Base-by-base conservation (phyloP, 1,140 invertebrate genomes). In the Steinernema feltiae region DNA sequence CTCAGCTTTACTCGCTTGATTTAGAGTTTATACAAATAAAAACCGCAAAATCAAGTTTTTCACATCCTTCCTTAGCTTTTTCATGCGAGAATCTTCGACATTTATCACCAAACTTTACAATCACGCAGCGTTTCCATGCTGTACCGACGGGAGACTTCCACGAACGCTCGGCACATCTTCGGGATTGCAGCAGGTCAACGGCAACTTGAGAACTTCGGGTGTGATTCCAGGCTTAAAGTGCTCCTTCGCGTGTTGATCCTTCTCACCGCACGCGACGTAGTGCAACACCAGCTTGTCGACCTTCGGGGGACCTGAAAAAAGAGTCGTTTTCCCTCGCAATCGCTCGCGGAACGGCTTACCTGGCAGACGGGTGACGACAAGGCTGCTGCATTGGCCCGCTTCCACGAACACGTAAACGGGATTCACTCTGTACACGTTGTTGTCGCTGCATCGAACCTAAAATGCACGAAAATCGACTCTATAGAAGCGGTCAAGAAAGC, bases 361-460 rank as follows among this genome's bases (percentile, higher is more conserved):
- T 15, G 53, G 53, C 15, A 63, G 53, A 7, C 53, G 53, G 24
- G 53, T 63, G 53, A 63, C 53, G 53, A 63, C 24, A 21, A 63
- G 53, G 3, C 15, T n/a, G 12, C 12, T 63, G 53, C 53, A 63
- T 63, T 63, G 53, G 3, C 53, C 53, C 7, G 53, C 12, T 27
- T 63, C 53, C 7, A 63, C 53, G 53, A 63, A 63, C 24, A 21
- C 24, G 53, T 63, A 63, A 3, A 63, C 53, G 2, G 53, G 53
- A 27, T 63, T 63, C 12, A 63, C 53, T 15, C 53, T 15, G 53
- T n/a, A 63, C 3, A 63, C 15, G 15, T 3, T 27, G 53, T 63
- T 63, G 53, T 63, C 53, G 53, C 53, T 63, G 53, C 53, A 63
- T 15, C 53, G 53, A 3, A 63, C 53, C 53, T 63, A 21, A 63